Conservation (phyloP, 2,888 invertebrate genomes). For the Drosophila lutescens region DNA sequence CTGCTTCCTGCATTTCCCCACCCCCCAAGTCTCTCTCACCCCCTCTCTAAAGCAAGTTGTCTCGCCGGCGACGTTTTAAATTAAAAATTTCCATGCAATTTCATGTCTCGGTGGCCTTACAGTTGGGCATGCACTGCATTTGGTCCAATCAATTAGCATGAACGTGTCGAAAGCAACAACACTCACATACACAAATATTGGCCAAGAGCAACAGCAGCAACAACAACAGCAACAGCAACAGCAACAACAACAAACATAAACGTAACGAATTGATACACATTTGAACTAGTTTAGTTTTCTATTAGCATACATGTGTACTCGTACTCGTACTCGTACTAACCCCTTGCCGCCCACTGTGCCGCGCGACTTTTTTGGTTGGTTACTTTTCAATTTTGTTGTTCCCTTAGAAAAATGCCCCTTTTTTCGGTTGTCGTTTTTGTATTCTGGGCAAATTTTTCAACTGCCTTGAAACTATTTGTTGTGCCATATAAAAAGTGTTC, state of each 20-base stretch:
- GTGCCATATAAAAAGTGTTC: constrained; percentile 31
- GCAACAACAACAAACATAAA: constrained; percentile 33
- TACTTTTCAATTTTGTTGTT: neutral
- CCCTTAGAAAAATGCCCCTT: neutral
- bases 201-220: constrained; percentile 32
- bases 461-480: constrained; percentile 14
- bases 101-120: constrained; percentile 55
- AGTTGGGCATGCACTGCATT: constrained; percentile 61
- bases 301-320: constrained; percentile 47
- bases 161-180: constrained; percentile 45
- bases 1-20: constrained; percentile 4
- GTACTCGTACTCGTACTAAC: constrained; percentile 45
- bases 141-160: constrained; percentile 64
- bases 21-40: constrained; percentile 10
- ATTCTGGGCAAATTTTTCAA: constrained; percentile 11
- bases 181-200: constrained; percentile 19
- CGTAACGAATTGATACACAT: constrained; percentile 49
- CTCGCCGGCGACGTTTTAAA: constrained; percentile 44
- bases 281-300: constrained; percentile 67
- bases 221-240: constrained; percentile 14
- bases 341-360: constrained; percentile 71
- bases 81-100: constrained; percentile 67
- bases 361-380: constrained; percentile 10
- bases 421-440: constrained; percentile 29
- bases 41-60: neutral